Evolutionary conservation across 37 sponge, comb jelly and placozoan species (phyloP), one percentile per base, ranked within the genome.

Genomic region (Axinella damicornis): DNA sequence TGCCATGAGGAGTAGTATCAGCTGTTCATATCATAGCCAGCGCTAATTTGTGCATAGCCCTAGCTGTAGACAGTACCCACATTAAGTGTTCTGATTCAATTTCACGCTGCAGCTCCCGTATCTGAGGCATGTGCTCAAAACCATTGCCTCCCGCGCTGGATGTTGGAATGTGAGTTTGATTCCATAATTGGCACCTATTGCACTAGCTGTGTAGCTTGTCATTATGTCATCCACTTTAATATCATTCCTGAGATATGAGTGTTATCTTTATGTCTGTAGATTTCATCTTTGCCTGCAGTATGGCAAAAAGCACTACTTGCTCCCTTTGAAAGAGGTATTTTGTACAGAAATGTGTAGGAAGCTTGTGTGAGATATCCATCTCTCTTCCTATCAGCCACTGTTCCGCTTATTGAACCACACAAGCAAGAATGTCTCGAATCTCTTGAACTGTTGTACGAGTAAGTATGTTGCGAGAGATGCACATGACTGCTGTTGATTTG

Each of bases 301-400:
- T 65, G 76, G 76, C 76, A 84, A 39, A 63, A 75, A 52, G 22
- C 67, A 13, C 46, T 84, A 16, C 52, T 75, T 0, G 9, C 6
- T 15, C 65, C 76, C 31, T 68, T 84, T 63, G 56, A 84, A 67
- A 64, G 53, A 41, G 75, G 84, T 84, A 52, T 32, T 66, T 11
- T 35, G 2, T 33, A 27, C 20, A 9, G 0, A 2, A 11, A 39
- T 22, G 37, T 9, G 36, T 22, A 0, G 0, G 4, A 9, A 4
- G 36, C 20, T 37, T 30, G 21, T 62, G 31, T 78, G 15, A 37
- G 36, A 38, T 18, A 40, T 78, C 37, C 22, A 16, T 41, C 36
- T 56, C 19, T 32, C 30, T 28, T 9, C 5, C 28, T 34, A 22
- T 2, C 24, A 78, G 79, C 28, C 18, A 0, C 53, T 21, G 24